phyloP scores from a whole-genome alignment of 2,113 vertebrate genomes.

The Cyprinus carpio region DNA sequence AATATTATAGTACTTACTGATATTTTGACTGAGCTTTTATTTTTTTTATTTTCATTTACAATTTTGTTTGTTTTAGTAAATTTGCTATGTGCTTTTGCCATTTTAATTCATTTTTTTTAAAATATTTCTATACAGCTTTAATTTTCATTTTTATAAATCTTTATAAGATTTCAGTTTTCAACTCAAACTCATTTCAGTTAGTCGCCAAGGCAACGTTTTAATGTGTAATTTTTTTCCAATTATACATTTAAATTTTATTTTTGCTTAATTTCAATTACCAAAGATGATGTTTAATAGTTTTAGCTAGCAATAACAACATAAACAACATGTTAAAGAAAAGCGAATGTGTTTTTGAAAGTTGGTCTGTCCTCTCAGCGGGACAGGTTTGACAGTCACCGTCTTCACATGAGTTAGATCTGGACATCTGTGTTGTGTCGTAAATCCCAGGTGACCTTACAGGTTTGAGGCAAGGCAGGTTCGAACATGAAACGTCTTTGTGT shows the following conservation, averaged over 20 bases:
- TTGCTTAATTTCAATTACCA: too few relatives aligned
- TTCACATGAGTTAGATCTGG: neutral
- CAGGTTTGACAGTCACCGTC: conserved; percentile 14
- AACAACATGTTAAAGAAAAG: neutral
- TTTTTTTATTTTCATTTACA: neutral
- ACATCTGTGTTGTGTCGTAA: conserved; percentile 33
- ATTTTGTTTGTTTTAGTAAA: neutral
- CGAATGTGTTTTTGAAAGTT: neutral
- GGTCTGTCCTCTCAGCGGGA: neutral
- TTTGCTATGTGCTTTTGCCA: neutral
- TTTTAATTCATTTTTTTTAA: neutral
- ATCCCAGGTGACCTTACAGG: conserved; percentile 38
- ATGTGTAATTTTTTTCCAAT: neutral
- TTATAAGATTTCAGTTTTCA: too few relatives aligned
- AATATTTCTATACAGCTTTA: neutral
- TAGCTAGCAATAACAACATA: neutral
- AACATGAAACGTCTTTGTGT: conserved; percentile 26
- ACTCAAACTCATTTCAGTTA: neutral
- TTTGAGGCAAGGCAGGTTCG: conserved; percentile 28
- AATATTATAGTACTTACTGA: neutral
- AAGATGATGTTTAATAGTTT: neutral
- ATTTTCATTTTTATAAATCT: too few relatives aligned
- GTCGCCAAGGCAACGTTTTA: neutral
- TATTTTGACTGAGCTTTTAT: neutral
- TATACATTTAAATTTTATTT: neutral